Conservation (phyloP, 2,797 vertebrate genomes). For the Sternotherus odoratus region DNA sequence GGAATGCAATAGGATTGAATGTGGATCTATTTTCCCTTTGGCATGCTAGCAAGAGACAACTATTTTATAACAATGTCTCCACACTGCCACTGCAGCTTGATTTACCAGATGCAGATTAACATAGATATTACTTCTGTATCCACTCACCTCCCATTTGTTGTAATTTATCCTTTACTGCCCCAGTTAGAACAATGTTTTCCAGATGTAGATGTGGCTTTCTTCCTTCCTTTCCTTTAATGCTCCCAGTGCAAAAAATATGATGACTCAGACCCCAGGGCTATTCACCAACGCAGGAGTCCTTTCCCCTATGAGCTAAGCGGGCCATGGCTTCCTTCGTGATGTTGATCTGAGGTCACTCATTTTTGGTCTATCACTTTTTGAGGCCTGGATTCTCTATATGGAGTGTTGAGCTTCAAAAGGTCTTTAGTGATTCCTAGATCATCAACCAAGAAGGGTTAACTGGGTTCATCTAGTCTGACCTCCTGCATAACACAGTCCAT, state of each 20-base stretch:
- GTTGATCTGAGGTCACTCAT: fast-evolving
- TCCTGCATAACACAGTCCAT: neutral
- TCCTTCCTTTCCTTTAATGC: neutral
- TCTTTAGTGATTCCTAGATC: neutral
- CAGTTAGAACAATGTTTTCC: neutral
- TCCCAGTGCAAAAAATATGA: neutral
- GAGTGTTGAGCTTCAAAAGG: neutral
- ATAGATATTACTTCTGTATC: neutral
- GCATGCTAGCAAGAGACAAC: constrained; percentile 46
- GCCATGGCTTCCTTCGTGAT: neutral
- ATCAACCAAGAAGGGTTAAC: neutral
- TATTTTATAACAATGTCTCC: neutral
- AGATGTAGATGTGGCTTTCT: neutral
- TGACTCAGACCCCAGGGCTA: neutral
- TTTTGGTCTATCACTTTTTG: fast-evolving
- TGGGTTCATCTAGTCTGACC: neutral
- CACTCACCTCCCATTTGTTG: neutral
- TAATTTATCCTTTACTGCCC: neutral
- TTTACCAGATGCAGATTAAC: neutral
- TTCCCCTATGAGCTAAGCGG: neutral
- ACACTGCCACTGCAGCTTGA: neutral
- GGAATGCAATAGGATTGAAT: constrained; percentile 8
- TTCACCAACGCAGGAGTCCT: neutral
- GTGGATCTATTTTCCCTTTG: neutral
- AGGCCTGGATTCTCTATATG: neutral